phyloP scores from a whole-genome alignment of 2,888 invertebrate genomes.

The Heliconius erato region DNA sequence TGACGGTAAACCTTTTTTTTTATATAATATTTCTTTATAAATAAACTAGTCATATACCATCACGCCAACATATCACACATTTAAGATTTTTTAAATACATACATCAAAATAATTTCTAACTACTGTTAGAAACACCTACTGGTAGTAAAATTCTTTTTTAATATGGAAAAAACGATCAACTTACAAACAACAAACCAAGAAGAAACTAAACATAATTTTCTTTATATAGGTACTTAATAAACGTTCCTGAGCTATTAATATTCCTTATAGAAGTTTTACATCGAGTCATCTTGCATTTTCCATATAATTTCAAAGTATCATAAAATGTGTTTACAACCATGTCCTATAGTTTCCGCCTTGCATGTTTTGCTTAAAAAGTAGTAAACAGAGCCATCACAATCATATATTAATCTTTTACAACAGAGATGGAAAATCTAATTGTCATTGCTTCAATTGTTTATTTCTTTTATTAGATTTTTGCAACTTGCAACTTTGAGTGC shows the following conservation, averaged over 20 bases:
- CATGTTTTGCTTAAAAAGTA: constrained; percentile 38
- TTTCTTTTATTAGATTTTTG: neutral
- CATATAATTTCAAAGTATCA: constrained; percentile 28
- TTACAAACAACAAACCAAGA: too few relatives aligned
- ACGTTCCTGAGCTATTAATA: neutral
- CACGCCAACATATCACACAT: too few relatives aligned
- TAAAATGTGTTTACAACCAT: constrained; percentile 35
- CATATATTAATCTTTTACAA: constrained; percentile 21
- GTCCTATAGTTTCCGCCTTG: constrained; percentile 33
- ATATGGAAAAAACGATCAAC: too few relatives aligned
- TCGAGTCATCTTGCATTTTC: constrained; percentile 20
- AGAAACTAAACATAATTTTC: too few relatives aligned
- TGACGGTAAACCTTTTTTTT: too few relatives aligned
- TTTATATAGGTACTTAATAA: neutral
- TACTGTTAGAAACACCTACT: too few relatives aligned
- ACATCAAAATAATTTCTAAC: too few relatives aligned
- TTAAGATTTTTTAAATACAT: too few relatives aligned
- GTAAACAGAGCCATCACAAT: constrained; percentile 35
- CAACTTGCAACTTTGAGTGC: too few relatives aligned
- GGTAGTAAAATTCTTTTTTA: too few relatives aligned
- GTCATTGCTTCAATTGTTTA: constrained; percentile 9
- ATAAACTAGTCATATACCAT: too few relatives aligned
- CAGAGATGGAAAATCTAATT: constrained; percentile 26
- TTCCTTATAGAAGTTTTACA: neutral
- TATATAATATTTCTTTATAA: too few relatives aligned